A percentile compares a stretch with the other conserved stretches of the same genome.
Conservation (phyloP, 1,140 invertebrate species). For the Acyrthosiphon pisum region DNA sequence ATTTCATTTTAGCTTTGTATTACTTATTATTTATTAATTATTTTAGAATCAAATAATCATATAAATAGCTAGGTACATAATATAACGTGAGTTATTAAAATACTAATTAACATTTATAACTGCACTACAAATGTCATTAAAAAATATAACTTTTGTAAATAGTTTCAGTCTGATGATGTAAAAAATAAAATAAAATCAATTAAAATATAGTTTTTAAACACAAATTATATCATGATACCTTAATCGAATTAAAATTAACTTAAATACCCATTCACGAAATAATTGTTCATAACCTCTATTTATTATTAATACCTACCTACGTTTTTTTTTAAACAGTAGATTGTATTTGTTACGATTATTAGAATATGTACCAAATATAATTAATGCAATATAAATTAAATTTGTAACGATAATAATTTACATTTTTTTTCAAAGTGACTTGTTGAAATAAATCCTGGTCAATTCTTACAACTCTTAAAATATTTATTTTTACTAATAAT, state of each 20-base stretch:
- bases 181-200: background rate
- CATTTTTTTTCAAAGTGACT: no score
- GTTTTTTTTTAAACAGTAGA: background rate
- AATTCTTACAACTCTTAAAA: background rate
- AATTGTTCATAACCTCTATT: background rate
- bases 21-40: background rate
- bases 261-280: background rate
- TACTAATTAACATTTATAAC: background rate
- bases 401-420: no score
- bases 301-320: background rate
- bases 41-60: background rate
- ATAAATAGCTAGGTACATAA: background rate
- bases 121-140: background rate
- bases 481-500: background rate
- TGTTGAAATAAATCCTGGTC: background rate
- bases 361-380: background rate
- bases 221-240: background rate
- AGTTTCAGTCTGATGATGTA: background rate
- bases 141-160: background rate
- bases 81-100: background rate
- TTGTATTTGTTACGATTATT: background rate
- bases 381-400: no score
- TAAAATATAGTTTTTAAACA: background rate
- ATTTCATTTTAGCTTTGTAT: background rate
- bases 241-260: background rate